Base-by-base conservation (phyloP, 2,888 invertebrate species). In the Apamea monoglypha region DNA sequence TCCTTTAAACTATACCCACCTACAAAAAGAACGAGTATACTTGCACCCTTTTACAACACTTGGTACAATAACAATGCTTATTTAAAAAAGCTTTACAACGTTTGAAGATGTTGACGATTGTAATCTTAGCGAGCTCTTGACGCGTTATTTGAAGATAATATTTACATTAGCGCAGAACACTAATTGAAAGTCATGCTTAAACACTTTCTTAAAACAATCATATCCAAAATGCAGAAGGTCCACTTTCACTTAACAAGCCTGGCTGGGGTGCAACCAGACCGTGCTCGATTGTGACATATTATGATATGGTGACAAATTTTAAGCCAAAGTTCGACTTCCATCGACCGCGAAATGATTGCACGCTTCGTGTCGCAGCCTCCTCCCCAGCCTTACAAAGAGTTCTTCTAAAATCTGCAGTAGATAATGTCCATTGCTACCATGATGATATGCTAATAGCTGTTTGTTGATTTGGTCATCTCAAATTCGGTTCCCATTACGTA, bases 101-200 rank as follows among this genome's bases (percentile, higher is more conserved):
- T 75, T 79, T 74, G 59, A 80, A 72, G 79, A 76, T 70, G 53
- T 83, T 76, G 47, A 70, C 50, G 78, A 86, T 82, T 83, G 68
- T 70, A 73, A 89, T 88, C 84, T 87, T 82, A 87, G 87, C 81
- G 87, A 81, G 74, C 69, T 75, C 76, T 84, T 78, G 84, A 82
- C 70, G 78, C 87, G 74, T 71, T 76, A 83, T 86, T 88, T 80
- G 76, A 75, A 80, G 80, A 87, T 88, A 88, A 88, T 87, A 83
- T 86, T 86, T 83, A 83, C 76, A 78, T 87, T 80, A 80, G 70
- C 74, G 53, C 78, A 86, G 81, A 83, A 80, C 84, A 88, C 84
- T 87, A 87, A 90, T 91, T 89, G 83, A 84, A 84, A 83, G 80
- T 74, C 71, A 78, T 74, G 82, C 76, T 80, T 83, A 77, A 88